A percentile compares a stretch with the other conserved stretches of the same genome.
phyloP scores from a whole-genome alignment of 2,113 vertebrate genomes.

The Engraulis encrasicolus region DNA sequence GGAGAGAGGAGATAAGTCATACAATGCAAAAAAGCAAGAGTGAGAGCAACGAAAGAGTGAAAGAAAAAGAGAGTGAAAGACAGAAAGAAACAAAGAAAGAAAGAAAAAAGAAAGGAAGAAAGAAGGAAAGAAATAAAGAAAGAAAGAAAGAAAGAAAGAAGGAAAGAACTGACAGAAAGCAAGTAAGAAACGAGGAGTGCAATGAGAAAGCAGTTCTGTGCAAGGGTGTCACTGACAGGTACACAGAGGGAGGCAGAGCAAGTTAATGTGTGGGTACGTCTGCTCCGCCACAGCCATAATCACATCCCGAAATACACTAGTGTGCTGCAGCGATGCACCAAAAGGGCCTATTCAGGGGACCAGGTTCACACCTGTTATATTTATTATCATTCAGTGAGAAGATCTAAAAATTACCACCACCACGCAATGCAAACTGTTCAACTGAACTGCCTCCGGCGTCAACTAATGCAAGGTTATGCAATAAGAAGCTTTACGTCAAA shows the following conservation, averaged over 20 bases:
- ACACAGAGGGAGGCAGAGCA: background rate
- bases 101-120: background rate
- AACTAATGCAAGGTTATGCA: too few relatives aligned
- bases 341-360: background rate
- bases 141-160: background rate
- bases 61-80: too few relatives aligned
- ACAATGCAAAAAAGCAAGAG: too few relatives aligned
- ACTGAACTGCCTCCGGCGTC: too few relatives aligned
- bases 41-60: background rate
- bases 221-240: background rate
- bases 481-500: too few relatives aligned
- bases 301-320: background rate
- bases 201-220: too few relatives aligned
- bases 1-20: fast-evolving
- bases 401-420: background rate
- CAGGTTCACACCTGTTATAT: background rate
- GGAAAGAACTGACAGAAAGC: too few relatives aligned
- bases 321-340: too few relatives aligned
- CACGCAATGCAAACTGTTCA: background rate
- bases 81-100: background rate
- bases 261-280: background rate
- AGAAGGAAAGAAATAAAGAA: too few relatives aligned
- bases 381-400: too few relatives aligned
- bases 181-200: too few relatives aligned
- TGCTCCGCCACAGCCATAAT: background rate